Conservation (phyloP, 2,797 vertebrate genomes). For the Acrossocheilus fasciatus region DNA sequence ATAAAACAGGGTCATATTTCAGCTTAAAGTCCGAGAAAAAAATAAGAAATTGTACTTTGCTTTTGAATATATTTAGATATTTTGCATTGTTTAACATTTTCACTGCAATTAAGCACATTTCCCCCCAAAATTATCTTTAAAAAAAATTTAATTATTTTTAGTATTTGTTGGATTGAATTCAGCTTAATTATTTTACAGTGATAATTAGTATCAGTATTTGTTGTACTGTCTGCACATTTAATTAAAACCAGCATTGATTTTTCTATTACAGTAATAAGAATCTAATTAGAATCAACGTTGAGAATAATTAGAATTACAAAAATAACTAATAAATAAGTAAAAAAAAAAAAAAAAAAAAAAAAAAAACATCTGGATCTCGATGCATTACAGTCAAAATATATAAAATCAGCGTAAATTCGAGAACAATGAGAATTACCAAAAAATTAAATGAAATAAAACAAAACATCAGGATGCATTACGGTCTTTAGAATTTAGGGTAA, state of each 20-base stretch:
- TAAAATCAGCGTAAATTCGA: not conserved
- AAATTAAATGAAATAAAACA: not conserved
- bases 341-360: not conserved
- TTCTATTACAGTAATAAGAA: not conserved
- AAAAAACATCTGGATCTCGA: not conserved
- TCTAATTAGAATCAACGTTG: not conserved
- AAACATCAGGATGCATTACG: not conserved
- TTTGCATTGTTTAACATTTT: not conserved
- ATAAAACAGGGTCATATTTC: not conserved
- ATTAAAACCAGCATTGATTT: not conserved
- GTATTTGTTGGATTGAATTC: not conserved
- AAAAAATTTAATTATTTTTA: not conserved
- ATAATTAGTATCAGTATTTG: not conserved
- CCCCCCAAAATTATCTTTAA: not conserved
- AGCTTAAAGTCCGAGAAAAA: not conserved
- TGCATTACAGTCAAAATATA: not conserved
- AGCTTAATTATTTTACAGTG: not conserved
- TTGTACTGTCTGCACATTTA: not conserved
- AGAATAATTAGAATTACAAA: not conserved
- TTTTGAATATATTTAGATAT: not conserved
- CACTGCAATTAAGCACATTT: constrained; percentile 13
- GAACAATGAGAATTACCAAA: not conserved
- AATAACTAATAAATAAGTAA: no score
- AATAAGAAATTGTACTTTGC: not conserved
- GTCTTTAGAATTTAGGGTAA: not conserved